Percentiles rank a stretch among this genome's conserved stretches.
These are phyloP conservation scores for Dynastes grantii DNA, from an alignment of 2,888 invertebrate species.

Conservation along the genomic window DNA sequence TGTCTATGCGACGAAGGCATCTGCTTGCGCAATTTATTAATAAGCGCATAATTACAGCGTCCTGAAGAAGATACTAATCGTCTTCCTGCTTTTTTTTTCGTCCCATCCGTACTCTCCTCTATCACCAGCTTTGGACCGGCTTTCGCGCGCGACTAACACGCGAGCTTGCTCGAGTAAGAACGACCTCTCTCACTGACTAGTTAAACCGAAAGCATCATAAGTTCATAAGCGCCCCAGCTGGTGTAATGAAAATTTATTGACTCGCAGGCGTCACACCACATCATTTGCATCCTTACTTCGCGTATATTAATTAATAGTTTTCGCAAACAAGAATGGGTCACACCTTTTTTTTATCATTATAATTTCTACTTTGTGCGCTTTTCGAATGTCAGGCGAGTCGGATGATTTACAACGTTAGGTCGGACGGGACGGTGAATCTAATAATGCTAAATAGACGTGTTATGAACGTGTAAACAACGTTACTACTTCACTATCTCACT, in stretches of 20 bases:
- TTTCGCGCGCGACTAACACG: conserved; percentile 24
- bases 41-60: conserved; percentile 42
- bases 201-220: not conserved
- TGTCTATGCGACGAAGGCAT: conserved; percentile 7
- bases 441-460: conserved; percentile 32
- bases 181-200: not conserved
- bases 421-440: conserved; percentile 15
- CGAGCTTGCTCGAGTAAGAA: not conserved
- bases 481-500: conserved; percentile 7
- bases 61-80: conserved; percentile 37
- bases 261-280: conserved; percentile 34
- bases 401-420: conserved; percentile 18
- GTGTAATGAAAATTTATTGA: conserved; percentile 44
- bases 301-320: conserved; percentile 39
- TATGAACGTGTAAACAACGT: conserved; percentile 27
- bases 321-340: conserved; percentile 34
- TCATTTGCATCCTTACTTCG: conserved; percentile 28
- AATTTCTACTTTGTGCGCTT: conserved; percentile 24
- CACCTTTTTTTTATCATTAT: conserved; percentile 33
- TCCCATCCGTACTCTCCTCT: not conserved
- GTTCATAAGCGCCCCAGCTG: conserved; percentile 21
- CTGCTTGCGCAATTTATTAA: conserved; percentile 41
- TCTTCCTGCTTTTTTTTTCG: conserved; percentile 7
- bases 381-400: conserved; percentile 17
- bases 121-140: not conserved